Percentiles rank a stretch among this genome's conserved stretches.
Conservation (phyloP, 2,113 vertebrate species). For the Menidia beryllina region DNA sequence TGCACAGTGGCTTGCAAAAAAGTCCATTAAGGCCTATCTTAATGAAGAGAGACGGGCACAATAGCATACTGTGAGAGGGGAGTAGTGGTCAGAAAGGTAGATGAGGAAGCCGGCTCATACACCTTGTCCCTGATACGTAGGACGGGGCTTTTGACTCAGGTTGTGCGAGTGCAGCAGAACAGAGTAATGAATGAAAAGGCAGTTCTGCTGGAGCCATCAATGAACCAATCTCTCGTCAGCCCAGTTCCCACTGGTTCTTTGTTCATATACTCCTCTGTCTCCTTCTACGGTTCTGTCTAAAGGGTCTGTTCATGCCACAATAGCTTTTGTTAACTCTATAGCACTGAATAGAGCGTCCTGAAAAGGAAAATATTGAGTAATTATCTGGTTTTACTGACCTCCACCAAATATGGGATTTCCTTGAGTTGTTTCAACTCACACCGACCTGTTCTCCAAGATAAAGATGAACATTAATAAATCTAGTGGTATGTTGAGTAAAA, state of each 20-base stretch:
- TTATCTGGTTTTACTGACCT: constrained; percentile 52
- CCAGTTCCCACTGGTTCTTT: constrained; percentile 44
- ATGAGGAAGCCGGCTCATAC: constrained; percentile 59
- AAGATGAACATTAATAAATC: neutral
- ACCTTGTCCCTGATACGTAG: constrained; percentile 42
- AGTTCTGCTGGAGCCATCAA: constrained; percentile 47
- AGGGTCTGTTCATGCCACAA: constrained; percentile 51
- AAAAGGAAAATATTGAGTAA: constrained; percentile 41
- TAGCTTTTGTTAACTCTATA: constrained; percentile 51
- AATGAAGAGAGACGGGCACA: constrained; percentile 75
- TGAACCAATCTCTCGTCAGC: constrained; percentile 68
- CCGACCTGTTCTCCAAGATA: constrained; percentile 9
- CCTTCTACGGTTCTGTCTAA: constrained; percentile 47
- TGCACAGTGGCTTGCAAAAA: constrained; percentile 51
- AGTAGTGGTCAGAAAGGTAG: constrained; percentile 67
- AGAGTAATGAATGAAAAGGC: constrained; percentile 67
- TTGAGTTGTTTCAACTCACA: constrained; percentile 30
- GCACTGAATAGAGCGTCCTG: constrained; percentile 20
- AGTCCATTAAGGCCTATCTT: constrained; percentile 76
- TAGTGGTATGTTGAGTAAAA: neutral
- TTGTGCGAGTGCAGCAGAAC: constrained; percentile 44
- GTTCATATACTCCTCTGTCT: constrained; percentile 55
- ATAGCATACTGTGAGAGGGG: constrained; percentile 66
- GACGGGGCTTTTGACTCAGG: constrained; percentile 46
- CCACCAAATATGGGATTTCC: constrained; percentile 31